Evolutionary conservation across 2,113 vertebrate genomes (phyloP).

Genomic region (Ramphastos sulfuratus): DNA sequence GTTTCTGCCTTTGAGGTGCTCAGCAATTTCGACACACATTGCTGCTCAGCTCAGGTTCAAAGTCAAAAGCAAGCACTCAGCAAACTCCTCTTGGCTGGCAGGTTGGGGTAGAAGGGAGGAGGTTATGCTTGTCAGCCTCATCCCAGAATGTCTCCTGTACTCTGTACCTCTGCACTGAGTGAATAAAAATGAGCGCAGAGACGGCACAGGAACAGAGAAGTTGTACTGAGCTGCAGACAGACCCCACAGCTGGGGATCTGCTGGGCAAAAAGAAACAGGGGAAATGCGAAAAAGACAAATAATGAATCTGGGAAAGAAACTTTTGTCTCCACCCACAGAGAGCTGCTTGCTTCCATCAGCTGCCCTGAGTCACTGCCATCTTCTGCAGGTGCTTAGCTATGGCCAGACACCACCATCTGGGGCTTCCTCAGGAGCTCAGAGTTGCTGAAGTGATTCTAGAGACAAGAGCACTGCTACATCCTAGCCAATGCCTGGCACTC

Average conservation of each 20-base stretch:
- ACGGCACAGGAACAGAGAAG: background rate
- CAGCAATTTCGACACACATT: background rate
- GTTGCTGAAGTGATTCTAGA: background rate
- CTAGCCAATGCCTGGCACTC: background rate
- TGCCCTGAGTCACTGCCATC: background rate
- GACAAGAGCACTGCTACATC: background rate
- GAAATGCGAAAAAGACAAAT: background rate
- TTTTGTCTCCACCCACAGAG: background rate
- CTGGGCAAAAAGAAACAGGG: background rate
- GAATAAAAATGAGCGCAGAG: background rate
- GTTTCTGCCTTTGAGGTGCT: background rate
- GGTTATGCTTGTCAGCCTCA: background rate
- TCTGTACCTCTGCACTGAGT: background rate
- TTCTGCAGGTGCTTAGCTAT: background rate
- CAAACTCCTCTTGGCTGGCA: fast-evolving
- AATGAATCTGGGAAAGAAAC: background rate
- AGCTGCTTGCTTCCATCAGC: background rate
- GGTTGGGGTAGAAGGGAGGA: background rate
- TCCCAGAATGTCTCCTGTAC: background rate
- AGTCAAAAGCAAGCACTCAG: background rate
- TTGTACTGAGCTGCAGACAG: background rate
- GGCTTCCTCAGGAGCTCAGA: background rate
- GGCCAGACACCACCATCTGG: background rate
- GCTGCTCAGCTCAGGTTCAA: background rate
- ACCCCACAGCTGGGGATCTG: background rate